Base-by-base conservation (phyloP, 2,888 invertebrate genomes). In the Alloplasta piceator region DNA sequence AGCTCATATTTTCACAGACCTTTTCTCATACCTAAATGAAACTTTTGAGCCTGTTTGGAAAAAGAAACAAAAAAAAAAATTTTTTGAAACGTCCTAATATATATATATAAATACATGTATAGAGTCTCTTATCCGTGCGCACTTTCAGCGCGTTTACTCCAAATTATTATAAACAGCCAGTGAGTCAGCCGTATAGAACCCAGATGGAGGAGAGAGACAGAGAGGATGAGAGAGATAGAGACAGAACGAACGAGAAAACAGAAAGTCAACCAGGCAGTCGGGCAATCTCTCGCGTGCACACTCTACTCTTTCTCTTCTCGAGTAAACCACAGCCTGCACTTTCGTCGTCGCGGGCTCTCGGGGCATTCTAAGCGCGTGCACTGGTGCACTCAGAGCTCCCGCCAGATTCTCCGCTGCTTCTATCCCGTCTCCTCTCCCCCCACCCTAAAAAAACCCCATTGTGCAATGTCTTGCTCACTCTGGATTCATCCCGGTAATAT, bases 111-210 rank as follows among this genome's bases (percentile, higher is more conserved):
- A 26, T 10, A n/a, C 14, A 55, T 16, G 39, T 56, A 39, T 39
- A 72, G 64, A 80, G 72, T 78, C 66, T 76, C 70, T 68, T 66
- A 73, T 75, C 78, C 52, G 79, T 77, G 75, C 82, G 78, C 66
- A 78, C 82, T 83, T 83, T 78, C 74, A 78, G 80, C 73, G 70
- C 81, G 82, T 78, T 83, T 82, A 80, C 75, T 84, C 77, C 78
- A 78, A 84, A 84, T 85, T 84, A 85, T 85, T 82, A 84, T 83
- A 82, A 84, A 85, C 82, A 84, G 73, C 80, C 72, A 67, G 78
- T 75, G 67, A 78, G 75, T 78, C 56, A 78, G 73, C 68, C 61
- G 73, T 68, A 50, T 16, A 50, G 74, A 38, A 77, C 73, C 64
- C 43, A 50, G 70, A 77, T 58, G 38, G 43, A 38, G 60, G 56